Percentiles rank a stretch among this genome's conserved stretches.
phyloP scores from a whole-genome alignment of 2,113 vertebrate species.

The Microtus pennsylvanicus region DNA sequence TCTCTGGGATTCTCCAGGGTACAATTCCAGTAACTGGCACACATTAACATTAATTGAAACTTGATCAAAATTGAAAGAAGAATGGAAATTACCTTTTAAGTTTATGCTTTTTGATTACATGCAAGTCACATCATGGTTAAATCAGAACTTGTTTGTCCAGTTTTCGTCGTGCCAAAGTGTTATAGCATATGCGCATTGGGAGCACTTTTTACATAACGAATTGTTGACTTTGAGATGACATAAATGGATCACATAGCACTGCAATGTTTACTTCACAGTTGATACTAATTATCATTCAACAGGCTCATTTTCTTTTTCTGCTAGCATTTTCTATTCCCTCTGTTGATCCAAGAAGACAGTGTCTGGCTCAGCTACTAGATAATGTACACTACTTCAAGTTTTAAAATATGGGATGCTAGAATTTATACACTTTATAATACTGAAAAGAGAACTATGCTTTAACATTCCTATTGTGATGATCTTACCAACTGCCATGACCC shows the following conservation, averaged over 20 bases:
- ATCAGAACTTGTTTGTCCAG: constrained; percentile 53
- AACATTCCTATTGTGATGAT: neutral
- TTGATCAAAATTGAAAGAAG: constrained; percentile 59
- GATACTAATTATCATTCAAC: constrained; percentile 59
- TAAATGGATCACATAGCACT: constrained; percentile 50
- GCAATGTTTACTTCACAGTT: constrained; percentile 64
- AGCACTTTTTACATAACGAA: constrained; percentile 8
- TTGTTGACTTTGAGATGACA: constrained; percentile 47
- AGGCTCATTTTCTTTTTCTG: constrained; percentile 24
- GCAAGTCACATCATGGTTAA: constrained; percentile 71
- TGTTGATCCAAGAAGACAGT: neutral
- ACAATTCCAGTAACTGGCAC: constrained; percentile 71
- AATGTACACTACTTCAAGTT: neutral
- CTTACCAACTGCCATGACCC: neutral
- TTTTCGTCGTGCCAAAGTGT: constrained; percentile 73
- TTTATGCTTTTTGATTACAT: constrained; percentile 47
- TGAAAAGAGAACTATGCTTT: neutral
- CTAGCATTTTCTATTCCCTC: neutral
- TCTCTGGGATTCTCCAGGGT: constrained; percentile 66
- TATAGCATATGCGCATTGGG: constrained; percentile 68
- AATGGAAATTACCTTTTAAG: constrained; percentile 72
- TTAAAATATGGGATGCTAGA: neutral
- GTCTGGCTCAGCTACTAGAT: neutral
- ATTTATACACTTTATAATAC: neutral
- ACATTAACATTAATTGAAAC: constrained; percentile 71